These are phyloP conservation scores for Cygnus atratus DNA, from an alignment of 2,113 vertebrate genomes.

Conservation along the genomic window DNA sequence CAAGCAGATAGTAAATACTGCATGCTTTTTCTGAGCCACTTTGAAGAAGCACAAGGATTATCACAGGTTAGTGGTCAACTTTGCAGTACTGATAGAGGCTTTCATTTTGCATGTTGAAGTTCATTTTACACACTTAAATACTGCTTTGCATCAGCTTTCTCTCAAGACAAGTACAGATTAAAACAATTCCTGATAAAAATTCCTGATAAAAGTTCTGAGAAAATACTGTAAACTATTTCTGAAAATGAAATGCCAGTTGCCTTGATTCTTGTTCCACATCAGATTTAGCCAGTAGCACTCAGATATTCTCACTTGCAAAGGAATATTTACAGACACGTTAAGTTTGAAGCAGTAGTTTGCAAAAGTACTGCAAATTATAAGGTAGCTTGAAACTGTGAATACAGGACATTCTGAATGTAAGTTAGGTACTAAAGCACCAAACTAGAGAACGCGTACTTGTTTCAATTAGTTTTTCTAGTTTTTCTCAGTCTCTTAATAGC, in stretches of 20 bases:
- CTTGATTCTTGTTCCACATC: background rate
- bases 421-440: conserved; percentile 11
- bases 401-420: conserved; percentile 62
- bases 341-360: background rate
- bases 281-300: background rate
- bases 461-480: conserved; percentile 9
- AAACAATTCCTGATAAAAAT: background rate
- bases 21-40: conserved; percentile 50
- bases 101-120: conserved; percentile 3
- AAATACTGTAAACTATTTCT: background rate
- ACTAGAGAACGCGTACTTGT: background rate
- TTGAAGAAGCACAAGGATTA: conserved; percentile 46
- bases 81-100: conserved; percentile 30
- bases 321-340: background rate
- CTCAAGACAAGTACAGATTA: background rate
- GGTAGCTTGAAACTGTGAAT: conserved; percentile 60
- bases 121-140: background rate
- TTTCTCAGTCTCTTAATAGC: conserved; percentile 18
- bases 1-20: conserved; percentile 34
- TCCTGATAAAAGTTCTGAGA: background rate
- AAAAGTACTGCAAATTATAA: background rate
- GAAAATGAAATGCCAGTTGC: background rate
- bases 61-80: conserved; percentile 9
- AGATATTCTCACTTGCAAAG: background rate
- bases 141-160: conserved; percentile 12